Conservation (phyloP, 92 coral and sea anemone species). For the Epizoanthus rinbou region DNA sequence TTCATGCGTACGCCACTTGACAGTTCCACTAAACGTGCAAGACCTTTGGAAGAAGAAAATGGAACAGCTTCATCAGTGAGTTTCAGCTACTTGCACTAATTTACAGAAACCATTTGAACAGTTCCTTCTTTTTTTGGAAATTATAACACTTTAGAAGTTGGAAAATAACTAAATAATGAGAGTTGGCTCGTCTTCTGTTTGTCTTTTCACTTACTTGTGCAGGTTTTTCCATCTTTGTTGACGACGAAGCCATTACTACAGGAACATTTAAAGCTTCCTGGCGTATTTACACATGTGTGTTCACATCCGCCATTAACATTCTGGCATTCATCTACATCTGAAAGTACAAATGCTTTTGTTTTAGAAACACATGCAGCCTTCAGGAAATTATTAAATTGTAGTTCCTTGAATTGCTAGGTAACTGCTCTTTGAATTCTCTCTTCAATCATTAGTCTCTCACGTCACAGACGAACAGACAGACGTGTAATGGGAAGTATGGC, state of each 20-base stretch:
- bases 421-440: too few species aligned
- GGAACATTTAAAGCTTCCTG: not conserved
- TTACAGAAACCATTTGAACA: too few species aligned
- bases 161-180: too few species aligned
- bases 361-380: not conserved
- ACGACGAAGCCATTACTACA: not conserved
- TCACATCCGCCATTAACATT: not conserved
- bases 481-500: not conserved
- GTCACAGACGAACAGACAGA: not conserved
- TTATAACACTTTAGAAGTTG: too few species aligned
- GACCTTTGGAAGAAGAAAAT: not conserved
- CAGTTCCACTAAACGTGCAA: not conserved
- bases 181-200: too few species aligned
- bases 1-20: not conserved
- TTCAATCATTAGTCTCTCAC: too few species aligned
- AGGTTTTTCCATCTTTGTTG: not conserved
- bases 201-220: not conserved
- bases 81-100: too few species aligned
- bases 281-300: not conserved
- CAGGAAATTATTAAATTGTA: too few species aligned
- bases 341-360: not conserved
- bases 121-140: too few species aligned
- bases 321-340: constrained; percentile 7
- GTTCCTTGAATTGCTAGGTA: too few species aligned
- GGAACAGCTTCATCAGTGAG: too few species aligned